Conservation (phyloP, 2,888 invertebrate species). For the Volucella inanis region DNA sequence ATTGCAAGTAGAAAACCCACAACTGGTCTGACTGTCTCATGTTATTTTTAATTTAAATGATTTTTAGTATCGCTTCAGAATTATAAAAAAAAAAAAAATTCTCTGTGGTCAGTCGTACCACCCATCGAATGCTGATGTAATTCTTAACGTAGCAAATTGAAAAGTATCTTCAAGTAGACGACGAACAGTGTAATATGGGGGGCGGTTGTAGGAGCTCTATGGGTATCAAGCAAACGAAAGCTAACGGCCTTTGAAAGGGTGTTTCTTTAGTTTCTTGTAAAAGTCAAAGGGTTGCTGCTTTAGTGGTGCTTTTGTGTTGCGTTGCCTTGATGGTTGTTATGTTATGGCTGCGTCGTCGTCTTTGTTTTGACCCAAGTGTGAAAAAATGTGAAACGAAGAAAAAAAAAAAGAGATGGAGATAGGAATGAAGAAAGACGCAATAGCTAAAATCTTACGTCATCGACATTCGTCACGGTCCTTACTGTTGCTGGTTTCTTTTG, state of each 20-base stretch:
- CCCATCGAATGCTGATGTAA: constrained; percentile 41
- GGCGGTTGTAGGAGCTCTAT: not conserved
- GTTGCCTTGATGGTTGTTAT: constrained; percentile 67
- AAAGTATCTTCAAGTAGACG: constrained; percentile 32
- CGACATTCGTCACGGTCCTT: constrained; percentile 51
- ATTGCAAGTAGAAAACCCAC: too few relatives aligned
- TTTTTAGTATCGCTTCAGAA: constrained; percentile 23
- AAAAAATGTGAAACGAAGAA: not conserved
- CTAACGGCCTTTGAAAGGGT: constrained; percentile 13
- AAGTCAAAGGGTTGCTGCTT: constrained; percentile 54
- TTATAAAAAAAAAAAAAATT: constrained; percentile 5
- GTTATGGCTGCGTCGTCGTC: constrained; percentile 67
- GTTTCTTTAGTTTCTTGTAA: not conserved
- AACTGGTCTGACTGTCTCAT: too few relatives aligned
- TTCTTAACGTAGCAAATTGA: constrained; percentile 34
- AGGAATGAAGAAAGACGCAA: constrained; percentile 33
- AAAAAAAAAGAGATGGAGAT: constrained; percentile 5
- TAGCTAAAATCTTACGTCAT: constrained; percentile 61
- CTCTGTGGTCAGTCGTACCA: too few relatives aligned
- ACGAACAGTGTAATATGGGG: not conserved
- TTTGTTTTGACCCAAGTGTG: constrained; percentile 42
- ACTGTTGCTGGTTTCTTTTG: constrained; percentile 23
- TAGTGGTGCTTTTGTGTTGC: not conserved
- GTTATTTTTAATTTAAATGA: too few relatives aligned
- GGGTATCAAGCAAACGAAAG: not conserved